Base-by-base conservation (phyloP, 2,113 vertebrate species). In the Leptobrachium leishanense region DNA sequence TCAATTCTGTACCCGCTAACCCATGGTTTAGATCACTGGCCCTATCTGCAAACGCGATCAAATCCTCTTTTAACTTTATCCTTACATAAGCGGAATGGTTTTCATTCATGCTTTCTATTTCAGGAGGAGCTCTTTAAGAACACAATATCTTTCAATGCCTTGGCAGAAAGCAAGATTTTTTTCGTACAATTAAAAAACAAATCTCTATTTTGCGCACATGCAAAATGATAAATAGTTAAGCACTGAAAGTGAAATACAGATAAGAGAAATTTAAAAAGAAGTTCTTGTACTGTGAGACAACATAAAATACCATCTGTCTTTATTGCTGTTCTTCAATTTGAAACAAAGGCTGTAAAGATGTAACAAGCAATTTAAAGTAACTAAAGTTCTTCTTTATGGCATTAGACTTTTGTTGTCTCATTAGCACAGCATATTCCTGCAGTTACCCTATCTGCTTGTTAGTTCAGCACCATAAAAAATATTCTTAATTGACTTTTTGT, bases 221-320 rank as follows among this genome's bases (percentile, higher is more conserved):
- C 72, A 42, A 53, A 71, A 13, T 41, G 54, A 70, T 10, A 64
- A 83, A 31, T 10, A 67, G 39, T 42, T 15, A 41, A 40, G 13
- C 6, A 65, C 6, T 53, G 39, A 2, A 75, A 41, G 59, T 39
- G 9, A 67, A 20, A 42, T 53, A 5, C 43, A 40, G 46, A 63
- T 53, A 5, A 67, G 50, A 42, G 68, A 43, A 75, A 7, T 5
- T 2, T 11, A 74, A 82, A 2, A 0, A 76, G 82, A 83, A 43
- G 1, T 12, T 5, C 5, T 43, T 78, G 59, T 3, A 75, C 0
- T 4, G 64, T 9, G 81, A 82, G 78, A 84, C 0, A n/a, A 40
- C 9, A 57, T 63, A 76, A 68, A 67, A 76, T 76, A 50, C 64
- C 74, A 76, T 76, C 74, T 76, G 74, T 68, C 74, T 76, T 68